Base-by-base conservation (phyloP, 1,140 invertebrate species). In the Drosophila trapezifrons region DNA sequence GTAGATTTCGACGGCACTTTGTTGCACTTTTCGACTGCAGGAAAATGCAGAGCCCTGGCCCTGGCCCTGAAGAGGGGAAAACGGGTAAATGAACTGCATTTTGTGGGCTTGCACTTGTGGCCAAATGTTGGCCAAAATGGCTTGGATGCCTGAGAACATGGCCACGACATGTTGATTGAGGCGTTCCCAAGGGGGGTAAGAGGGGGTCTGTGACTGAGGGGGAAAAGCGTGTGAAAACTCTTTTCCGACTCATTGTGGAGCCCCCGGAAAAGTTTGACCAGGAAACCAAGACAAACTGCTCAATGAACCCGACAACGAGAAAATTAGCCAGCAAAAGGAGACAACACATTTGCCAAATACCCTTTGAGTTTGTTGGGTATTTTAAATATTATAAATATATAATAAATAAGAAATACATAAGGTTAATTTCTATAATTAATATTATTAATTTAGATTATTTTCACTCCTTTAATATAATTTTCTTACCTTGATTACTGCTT, bases 141-240 rank as follows among this genome's bases (percentile, higher is more conserved):
- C 83, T 86, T 86, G 78, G 66, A 63, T 73, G 62, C 59, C 58
- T 65, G 52, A 79, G 82, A 69, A 81, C 82, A 78, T 60, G 77
- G 78, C 79, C 83, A 86, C 82, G 83, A 86, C 83, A 86, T 82
- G 83, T 87, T 86, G 83, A 86, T 86, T 83, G 84, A 82, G 83
- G 75, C 74, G 55, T 58, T 57, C 25, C 15, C 42, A 60, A 32
- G 20, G 15, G 17, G 25, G 49, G 9, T n/a, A 17, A 10, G 4
- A 20, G 25, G 18, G 37, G 49, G 20, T 3, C 29, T 9, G 17
- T 35, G 27, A 9, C 17, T 3, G 10, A 32, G 27, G 15, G 20
- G 38, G 38, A 45, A 64, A 35, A 66, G n/a, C 64, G 64, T 67
- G 64, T 51, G 64, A 67, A 52, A 64, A 71, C 35, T 71, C 65